Evolutionary conservation across 2,797 vertebrate genomes (phyloP).

Genomic region (Diplodus puntazzo): DNA sequence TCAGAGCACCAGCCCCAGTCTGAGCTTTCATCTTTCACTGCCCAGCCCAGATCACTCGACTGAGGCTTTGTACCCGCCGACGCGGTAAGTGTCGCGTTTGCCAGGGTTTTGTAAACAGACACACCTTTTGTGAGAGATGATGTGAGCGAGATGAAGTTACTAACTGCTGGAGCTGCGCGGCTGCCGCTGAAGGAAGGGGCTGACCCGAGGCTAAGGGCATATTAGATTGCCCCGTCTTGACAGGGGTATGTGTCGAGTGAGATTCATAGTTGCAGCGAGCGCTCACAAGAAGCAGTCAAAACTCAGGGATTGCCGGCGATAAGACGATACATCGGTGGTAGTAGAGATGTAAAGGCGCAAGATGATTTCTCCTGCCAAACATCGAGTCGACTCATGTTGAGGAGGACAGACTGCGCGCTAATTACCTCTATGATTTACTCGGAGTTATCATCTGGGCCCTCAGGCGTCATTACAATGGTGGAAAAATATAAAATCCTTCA

Average conservation of each 20-base stretch:
- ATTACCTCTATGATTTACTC: slow-evolving; percentile 23
- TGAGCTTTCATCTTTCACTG: slow-evolving; percentile 89
- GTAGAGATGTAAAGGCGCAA: neutral
- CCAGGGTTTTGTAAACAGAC: slow-evolving; percentile 89
- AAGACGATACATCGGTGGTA: neutral
- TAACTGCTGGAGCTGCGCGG: slow-evolving; percentile 67
- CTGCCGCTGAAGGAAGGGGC: slow-evolving; percentile 69
- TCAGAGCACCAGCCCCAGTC: slow-evolving; percentile 80
- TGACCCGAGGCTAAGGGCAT: slow-evolving; percentile 76
- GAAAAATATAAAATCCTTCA: slow-evolving; percentile 19
- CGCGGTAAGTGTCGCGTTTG: slow-evolving; percentile 84
- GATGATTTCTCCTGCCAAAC: slow-evolving; percentile 12
- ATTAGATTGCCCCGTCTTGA: slow-evolving; percentile 76
- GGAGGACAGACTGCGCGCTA: slow-evolving; percentile 9
- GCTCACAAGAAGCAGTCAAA: slow-evolving; percentile 35
- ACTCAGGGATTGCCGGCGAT: slow-evolving; percentile 11
- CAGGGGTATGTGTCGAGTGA: slow-evolving; percentile 72
- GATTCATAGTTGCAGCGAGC: slow-evolving; percentile 39
- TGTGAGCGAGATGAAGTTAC: slow-evolving; percentile 83
- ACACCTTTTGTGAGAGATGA: slow-evolving; percentile 82
- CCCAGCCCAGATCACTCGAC: slow-evolving; percentile 86
- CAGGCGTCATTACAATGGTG: slow-evolving; percentile 19
- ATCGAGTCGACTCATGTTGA: slow-evolving; percentile 1
- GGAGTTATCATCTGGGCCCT: slow-evolving; percentile 19
- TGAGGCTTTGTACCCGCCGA: slow-evolving; percentile 85